phyloP scores from a whole-genome alignment of 1,140 invertebrate genomes.

The Panonychus citri region DNA sequence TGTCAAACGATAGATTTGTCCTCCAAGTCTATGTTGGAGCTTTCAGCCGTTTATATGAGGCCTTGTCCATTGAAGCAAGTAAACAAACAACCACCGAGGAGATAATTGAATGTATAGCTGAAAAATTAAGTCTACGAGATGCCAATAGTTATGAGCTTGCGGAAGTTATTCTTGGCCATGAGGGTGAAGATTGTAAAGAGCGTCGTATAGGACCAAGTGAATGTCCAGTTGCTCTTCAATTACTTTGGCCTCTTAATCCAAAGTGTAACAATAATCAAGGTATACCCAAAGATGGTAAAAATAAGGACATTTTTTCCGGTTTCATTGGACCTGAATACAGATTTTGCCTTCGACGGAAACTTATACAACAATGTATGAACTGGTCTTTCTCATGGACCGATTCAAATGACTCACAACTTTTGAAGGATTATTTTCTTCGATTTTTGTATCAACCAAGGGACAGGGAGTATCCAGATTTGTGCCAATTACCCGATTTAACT shows the following conservation, averaged over 20 bases:
- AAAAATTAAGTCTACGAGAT: constrained; percentile 36
- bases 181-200: constrained; percentile 60
- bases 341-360: constrained; percentile 61
- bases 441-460: constrained; percentile 72
- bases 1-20: constrained; percentile 22
- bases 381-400: constrained; percentile 17
- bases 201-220: constrained; percentile 55
- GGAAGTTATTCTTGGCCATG: constrained; percentile 44
- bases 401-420: constrained; percentile 56
- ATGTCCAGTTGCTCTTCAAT: constrained; percentile 71
- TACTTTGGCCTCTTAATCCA: constrained; percentile 48
- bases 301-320: background rate
- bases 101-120: constrained; percentile 62
- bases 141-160: constrained; percentile 57
- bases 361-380: constrained; percentile 21
- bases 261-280: constrained; percentile 2
- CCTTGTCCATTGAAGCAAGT: constrained; percentile 66
- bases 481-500: constrained; percentile 78
- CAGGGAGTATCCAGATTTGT: constrained; percentile 72
- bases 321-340: constrained; percentile 20
- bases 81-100: constrained; percentile 72
- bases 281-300: background rate
- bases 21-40: constrained; percentile 70
- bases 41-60: constrained; percentile 64
- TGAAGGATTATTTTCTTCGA: constrained; percentile 65